These are phyloP conservation scores for Conistra vaccinii DNA, from an alignment of 2,888 invertebrate genomes.

Conservation along the genomic window DNA sequence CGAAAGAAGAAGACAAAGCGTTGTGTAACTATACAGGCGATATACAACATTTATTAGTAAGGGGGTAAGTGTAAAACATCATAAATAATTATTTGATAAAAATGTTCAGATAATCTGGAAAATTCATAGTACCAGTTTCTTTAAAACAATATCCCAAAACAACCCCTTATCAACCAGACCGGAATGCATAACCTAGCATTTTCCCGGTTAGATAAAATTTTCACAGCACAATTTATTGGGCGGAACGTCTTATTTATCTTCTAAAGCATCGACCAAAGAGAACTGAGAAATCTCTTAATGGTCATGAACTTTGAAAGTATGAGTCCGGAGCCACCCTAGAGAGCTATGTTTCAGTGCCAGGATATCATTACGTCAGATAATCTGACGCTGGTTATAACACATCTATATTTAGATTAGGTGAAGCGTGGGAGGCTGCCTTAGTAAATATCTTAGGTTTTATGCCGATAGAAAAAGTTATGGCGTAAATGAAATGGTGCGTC, in stretches of 20 bases:
- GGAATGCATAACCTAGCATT: constrained; percentile 54
- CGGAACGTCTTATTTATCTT: constrained; percentile 74
- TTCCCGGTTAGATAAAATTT: constrained; percentile 69
- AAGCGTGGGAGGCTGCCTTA: constrained; percentile 51
- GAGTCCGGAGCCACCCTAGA: constrained; percentile 79
- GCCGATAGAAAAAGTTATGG: constrained; percentile 46
- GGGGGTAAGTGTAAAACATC: not conserved
- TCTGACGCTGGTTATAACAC: constrained; percentile 78
- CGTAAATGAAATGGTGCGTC: constrained; percentile 41
- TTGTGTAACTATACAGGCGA: no score
- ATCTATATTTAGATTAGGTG: constrained; percentile 77
- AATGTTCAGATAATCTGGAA: not conserved
- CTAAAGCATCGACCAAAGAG: constrained; percentile 75
- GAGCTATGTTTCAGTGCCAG: constrained; percentile 84
- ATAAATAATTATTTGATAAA: no score
- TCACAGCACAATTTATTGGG: constrained; percentile 71
- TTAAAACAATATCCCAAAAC: constrained; percentile 54
- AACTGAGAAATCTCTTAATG: constrained; percentile 79
- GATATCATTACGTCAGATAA: constrained; percentile 84
- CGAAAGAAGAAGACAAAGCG: no score
- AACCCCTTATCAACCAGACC: constrained; percentile 50
- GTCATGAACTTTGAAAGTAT: constrained; percentile 84
- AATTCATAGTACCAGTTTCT: not conserved
- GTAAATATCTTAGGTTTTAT: constrained; percentile 53
- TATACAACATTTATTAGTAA: no score